Base-by-base conservation (phyloP, 2,888 invertebrate genomes). In the Agrochola lota region DNA sequence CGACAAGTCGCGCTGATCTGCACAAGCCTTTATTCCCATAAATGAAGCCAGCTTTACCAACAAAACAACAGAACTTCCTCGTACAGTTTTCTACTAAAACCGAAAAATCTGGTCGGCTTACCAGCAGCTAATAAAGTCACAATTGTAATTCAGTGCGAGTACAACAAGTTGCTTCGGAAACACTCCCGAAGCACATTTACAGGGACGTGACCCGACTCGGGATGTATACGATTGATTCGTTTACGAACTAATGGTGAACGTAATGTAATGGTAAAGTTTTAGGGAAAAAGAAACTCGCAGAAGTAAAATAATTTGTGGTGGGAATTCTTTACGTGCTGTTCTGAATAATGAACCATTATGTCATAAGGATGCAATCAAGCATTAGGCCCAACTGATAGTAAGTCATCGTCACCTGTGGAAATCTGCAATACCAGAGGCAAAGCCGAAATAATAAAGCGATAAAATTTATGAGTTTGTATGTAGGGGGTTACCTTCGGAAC, bases 91-190 rank as follows among this genome's bases (percentile, higher is more conserved):
- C 17, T 30, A 55, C 30, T 64, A 72, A 76, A 66, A 63, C 15
- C 43, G 8, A 17, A 20, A 60, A 85, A 67, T 71, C 83, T 26
- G 66, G 9, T 5, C 46, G 6, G 5, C 6, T 30, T 12, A 43
- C 35, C 30, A 59, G 30, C 23, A 49, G 62, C 67, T 46, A 83
- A 77, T 77, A 62, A 59, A 60, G 71, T 2, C 30, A 43, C 66
- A 5, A 79, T 86, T 86, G 84, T 79, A 63, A 84, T 84, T 86
- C 84, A 84, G 72, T 63, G 30, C 0, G 55, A 1, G 69, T 11
- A 30, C 15, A 40, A 40, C 57, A 40, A 83, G 64, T 62, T 69
- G 63, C 43, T 46, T 43, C 79, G 62, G 86, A 60, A 84, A 84
- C 84, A 75, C 71, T 74, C 74, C 35, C 30, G n/a, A 46, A 78